Evolutionary conservation across 2,113 vertebrate genomes (phyloP), one percentile per base, ranked within the genome.

Genomic region (Esox niger): DNA sequence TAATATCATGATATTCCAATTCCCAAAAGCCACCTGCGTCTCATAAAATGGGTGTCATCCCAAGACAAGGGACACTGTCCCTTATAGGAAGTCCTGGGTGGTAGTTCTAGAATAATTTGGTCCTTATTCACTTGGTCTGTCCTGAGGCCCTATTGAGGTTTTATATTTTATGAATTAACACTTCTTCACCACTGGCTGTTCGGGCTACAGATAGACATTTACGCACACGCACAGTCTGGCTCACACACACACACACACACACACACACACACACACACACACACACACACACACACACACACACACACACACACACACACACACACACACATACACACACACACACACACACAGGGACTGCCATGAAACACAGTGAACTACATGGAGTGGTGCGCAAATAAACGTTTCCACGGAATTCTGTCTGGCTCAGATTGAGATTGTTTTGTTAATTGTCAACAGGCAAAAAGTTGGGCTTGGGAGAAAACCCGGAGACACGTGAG

Each of bases 371-470:
- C 3, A 13, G 7, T 84, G 64, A 47, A 38, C 8, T 23, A 21
- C 9, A 20, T 17, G 20, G 9, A 6, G 47, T 4, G 10, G 2
- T 9, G 0, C 1, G 65, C 11, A 11, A 61, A 60, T 32, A 31
- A 32, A 35, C 29, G 0, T 46, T 20, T 21, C 20, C 27, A 27
- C 5, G 43, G 58, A 67, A 67, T 62, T 62, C 75, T 43, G 38
- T 10, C 65, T 60, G 27, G 57, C 43, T 35, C 62, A 32, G 66
- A 66, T 61, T 67, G 54, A 71, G 70, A 57, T 11, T 62, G 66
- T 73, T 64, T 25, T 68, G 57, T 67, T 61, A 77, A 69, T 25
- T 76, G 73, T 43, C 71, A 74, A 29, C 47, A 66, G 61, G 74
- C 33, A 79, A 84, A 77, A 71, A 23, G 52, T 38, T 66, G 57